A percentile compares a stretch with the other conserved stretches of the same genome.
phyloP scores from a whole-genome alignment of 2,113 vertebrate species.

The Sclerurus mexicanus region DNA sequence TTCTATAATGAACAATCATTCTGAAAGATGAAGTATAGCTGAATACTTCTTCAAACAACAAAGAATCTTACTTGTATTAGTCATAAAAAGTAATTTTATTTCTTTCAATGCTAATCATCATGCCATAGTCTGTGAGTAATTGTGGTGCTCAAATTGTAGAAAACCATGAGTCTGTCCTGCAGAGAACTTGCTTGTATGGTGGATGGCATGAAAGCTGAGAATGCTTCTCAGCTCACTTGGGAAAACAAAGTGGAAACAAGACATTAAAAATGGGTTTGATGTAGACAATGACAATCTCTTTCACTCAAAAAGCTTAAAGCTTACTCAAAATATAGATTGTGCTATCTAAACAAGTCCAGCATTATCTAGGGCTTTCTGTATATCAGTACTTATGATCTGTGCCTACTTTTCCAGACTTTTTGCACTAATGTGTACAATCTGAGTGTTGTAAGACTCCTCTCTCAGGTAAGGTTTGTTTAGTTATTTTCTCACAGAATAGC shows the following conservation, averaged over 20 bases:
- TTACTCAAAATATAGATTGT: background rate
- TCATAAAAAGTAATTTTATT: background rate
- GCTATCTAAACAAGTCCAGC: background rate
- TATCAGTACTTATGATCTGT: background rate
- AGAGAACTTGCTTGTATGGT: background rate
- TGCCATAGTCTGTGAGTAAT: background rate
- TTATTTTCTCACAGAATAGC: background rate
- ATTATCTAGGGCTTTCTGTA: background rate
- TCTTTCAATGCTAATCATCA: background rate
- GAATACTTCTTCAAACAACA: background rate
- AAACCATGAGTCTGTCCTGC: background rate
- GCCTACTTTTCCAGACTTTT: background rate
- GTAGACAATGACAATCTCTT: constrained; percentile 9
- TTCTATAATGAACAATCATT: background rate
- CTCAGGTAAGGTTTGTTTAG: background rate
- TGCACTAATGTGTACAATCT: background rate
- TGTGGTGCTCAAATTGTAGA: background rate
- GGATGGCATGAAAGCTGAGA: background rate
- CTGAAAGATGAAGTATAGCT: background rate
- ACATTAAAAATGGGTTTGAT: constrained; percentile 43
- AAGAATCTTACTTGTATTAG: background rate
- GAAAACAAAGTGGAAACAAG: constrained; percentile 29
- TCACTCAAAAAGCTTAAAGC: background rate
- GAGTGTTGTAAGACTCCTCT: background rate
- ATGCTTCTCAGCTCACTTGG: background rate